Evolutionary conservation across 2,797 vertebrate species (phyloP), one percentile per base, ranked within the genome.

Genomic region (Oceanodroma leucorhoa): DNA sequence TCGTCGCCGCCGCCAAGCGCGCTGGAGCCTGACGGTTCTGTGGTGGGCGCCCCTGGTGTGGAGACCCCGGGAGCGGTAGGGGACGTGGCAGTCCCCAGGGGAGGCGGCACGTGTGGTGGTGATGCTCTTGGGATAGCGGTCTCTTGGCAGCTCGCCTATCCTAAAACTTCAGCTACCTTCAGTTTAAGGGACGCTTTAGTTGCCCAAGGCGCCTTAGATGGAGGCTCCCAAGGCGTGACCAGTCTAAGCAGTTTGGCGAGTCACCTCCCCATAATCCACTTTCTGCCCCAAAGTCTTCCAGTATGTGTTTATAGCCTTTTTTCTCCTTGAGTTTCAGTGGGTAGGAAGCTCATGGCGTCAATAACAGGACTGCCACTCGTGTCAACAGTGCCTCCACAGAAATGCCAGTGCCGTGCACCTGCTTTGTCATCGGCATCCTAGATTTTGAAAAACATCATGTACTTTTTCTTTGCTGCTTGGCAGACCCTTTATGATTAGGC

Each of bases 191-290:
- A 16, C 2, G 3, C 10, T 20, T 7, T 16, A 8, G 64, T 13
- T 77, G 38, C 46, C 11, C 21, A 6, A 38, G n/a, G 43, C 5
- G 1, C 36, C 12, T 54, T 64, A 36, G 43, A 3, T 34, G 24
- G 50, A 60, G 34, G 41, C 34, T 84, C 19, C 9, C 38, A 1
- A 9, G 17, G 36, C n/a, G 36, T 34, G 34, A 8, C 64, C 30
- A 23, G 19, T 51, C 12, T 61, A 36, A 53, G 48, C 30, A 7
- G 32, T 61, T 69, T 18, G 75, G 18, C 26, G 26, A 12, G 14
- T 48, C 9, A 7, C 2, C 15, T 34, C 9, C 8, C 7, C 1
- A 0, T 9, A 9, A 20, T 22, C 29, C 21, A 1, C 20, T 53
- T 55, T 23, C 9, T 34, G 48, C 13, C n/a, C 5, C 7, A 0